These are phyloP conservation scores for Chitala chitala DNA, from an alignment of 2,113 vertebrate species.

Conservation along the genomic window DNA sequence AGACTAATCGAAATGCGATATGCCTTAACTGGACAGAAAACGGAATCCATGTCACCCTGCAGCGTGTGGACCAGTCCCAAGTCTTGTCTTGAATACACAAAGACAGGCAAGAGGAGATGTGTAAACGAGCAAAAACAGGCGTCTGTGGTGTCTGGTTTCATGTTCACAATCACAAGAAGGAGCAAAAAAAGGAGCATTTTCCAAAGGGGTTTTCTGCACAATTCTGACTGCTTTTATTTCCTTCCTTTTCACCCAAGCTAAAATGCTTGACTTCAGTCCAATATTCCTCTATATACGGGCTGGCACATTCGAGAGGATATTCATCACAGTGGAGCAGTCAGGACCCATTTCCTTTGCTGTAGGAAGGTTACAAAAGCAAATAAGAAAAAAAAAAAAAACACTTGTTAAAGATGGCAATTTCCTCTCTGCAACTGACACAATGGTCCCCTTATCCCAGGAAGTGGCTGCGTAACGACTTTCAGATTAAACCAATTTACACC, in stretches of 20 bases:
- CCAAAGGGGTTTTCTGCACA: too few relatives aligned
- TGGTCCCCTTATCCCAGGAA: slow-evolving; percentile 24
- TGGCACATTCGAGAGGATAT: neutral
- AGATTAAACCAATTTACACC: slow-evolving; percentile 24
- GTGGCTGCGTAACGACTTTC: slow-evolving; percentile 23
- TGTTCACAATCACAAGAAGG: neutral
- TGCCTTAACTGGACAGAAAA: neutral
- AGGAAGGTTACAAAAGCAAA: slow-evolving; percentile 18
- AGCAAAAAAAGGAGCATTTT: neutral
- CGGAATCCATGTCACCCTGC: too few relatives aligned
- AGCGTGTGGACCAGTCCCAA: too few relatives aligned
- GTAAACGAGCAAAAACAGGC: neutral
- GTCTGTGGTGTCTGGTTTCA: neutral
- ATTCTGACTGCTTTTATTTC: too few relatives aligned
- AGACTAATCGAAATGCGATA: too few relatives aligned
- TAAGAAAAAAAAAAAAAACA: neutral
- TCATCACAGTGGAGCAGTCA: neutral
- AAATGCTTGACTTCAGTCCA: neutral
- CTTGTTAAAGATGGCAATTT: slow-evolving; percentile 27
- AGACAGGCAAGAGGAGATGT: neutral
- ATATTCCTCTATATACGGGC: neutral
- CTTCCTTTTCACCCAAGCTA: slow-evolving; percentile 3
- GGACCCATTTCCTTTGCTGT: slow-evolving; percentile 14
- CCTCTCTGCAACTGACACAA: slow-evolving; percentile 15
- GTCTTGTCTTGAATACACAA: too few relatives aligned